These are phyloP conservation scores for Polyergus mexicanus DNA, from an alignment of 1,140 invertebrate genomes.

Conservation along the genomic window DNA sequence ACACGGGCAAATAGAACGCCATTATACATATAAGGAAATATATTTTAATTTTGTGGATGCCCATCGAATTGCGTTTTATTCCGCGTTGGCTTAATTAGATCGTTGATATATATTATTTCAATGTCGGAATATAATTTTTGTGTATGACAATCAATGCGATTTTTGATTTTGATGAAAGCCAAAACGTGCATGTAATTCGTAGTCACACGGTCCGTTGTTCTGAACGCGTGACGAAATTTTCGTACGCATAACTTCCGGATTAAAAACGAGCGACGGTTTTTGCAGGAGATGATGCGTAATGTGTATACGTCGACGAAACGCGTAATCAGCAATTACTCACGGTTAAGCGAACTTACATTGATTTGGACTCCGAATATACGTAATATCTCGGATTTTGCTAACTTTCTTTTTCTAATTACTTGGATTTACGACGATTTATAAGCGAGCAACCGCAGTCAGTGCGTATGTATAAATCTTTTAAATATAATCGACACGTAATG, in stretches of 20 bases:
- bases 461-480: not conserved
- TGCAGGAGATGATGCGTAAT: not conserved
- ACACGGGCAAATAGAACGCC: too few species aligned
- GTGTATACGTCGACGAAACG: not conserved
- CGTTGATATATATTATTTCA: not conserved
- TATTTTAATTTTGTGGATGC: not conserved
- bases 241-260: conserved; percentile 13
- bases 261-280: conserved; percentile 2
- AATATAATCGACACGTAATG: conserved; percentile 27
- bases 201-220: not conserved
- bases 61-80: not conserved
- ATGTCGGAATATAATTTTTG: not conserved
- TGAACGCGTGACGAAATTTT: conserved; percentile 25
- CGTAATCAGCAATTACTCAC: conserved; percentile 1
- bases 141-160: too few species aligned
- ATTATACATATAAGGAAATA: not conserved
- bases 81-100: not conserved
- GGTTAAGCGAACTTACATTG: not conserved
- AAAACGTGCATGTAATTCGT: not conserved
- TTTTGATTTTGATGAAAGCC: conserved; percentile 6
- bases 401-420: conserved; percentile 27
- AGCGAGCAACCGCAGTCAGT: not conserved
- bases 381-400: conserved; percentile 5
- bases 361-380: not conserved
- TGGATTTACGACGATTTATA: conserved; percentile 10